Percentiles rank a stretch among this genome's conserved stretches.
Evolutionary conservation across 2,113 vertebrate genomes (phyloP).

Genomic region (Recurvirostra avosetta): DNA sequence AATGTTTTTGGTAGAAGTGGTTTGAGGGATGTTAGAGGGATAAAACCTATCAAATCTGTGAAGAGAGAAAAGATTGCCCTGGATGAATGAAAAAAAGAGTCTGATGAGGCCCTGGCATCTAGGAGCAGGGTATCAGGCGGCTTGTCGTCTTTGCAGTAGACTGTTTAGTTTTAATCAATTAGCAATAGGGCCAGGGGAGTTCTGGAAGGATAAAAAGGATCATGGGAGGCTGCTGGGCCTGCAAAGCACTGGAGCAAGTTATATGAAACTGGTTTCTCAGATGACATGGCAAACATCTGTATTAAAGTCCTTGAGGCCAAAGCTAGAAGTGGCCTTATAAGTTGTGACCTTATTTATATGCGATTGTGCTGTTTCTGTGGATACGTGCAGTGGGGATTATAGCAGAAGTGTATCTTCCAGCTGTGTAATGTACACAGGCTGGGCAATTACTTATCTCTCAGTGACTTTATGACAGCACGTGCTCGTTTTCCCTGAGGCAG

Average conservation of each 20-base stretch:
- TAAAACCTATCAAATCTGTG: neutral
- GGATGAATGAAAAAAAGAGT: neutral
- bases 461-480: conserved; percentile 15
- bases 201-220: neutral
- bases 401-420: conserved; percentile 31
- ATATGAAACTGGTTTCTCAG: neutral
- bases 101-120: neutral
- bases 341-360: conserved; percentile 3
- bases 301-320: neutral
- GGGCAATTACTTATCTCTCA: conserved; percentile 26
- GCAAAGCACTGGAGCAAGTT: neutral
- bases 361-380: neutral
- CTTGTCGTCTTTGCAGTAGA: neutral
- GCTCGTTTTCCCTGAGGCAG: conserved; percentile 42
- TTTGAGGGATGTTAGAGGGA: neutral
- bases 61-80: neutral
- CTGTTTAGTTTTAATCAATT: neutral
- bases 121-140: neutral
- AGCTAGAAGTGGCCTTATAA: neutral
- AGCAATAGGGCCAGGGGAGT: neutral
- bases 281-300: neutral
- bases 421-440: conserved; percentile 35
- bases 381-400: neutral
- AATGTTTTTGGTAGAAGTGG: neutral
- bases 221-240: neutral